These are phyloP conservation scores for Lethrus apterus DNA, from an alignment of 1,140 invertebrate species.

Conservation along the genomic window DNA sequence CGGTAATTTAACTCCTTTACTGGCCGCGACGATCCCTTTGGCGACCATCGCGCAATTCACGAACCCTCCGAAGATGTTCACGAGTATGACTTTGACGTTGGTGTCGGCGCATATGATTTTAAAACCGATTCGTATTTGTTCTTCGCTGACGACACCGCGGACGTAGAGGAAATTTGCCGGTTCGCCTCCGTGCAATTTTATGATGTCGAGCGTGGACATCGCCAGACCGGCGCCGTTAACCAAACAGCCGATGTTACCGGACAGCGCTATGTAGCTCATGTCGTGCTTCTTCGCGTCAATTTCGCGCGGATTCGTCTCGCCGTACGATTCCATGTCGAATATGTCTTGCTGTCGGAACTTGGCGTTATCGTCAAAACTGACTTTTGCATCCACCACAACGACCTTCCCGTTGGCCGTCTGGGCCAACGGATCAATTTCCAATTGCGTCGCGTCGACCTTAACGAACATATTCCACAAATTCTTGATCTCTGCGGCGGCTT, in stretches of 20 bases:
- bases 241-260: constrained; percentile 70
- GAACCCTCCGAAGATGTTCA: constrained; percentile 6
- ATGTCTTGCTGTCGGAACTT: constrained; percentile 85
- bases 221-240: constrained; percentile 93
- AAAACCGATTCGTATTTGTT: constrained; percentile 70
- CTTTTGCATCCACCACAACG: constrained; percentile 86
- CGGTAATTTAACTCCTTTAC: neutral
- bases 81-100: constrained; percentile 3
- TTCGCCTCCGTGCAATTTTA: constrained; percentile 84
- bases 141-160: constrained; percentile 72
- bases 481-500: neutral
- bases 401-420: constrained; percentile 79
- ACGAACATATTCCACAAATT: constrained; percentile 15
- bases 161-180: constrained; percentile 95
- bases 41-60: constrained; percentile 7
- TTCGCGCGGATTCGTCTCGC: constrained; percentile 86
- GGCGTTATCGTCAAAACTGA: constrained; percentile 89
- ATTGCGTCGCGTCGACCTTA: constrained; percentile 24
- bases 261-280: constrained; percentile 90
- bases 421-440: constrained; percentile 93
- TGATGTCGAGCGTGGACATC: constrained; percentile 96
- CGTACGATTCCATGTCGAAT: constrained; percentile 73
- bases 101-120: constrained; percentile 40
- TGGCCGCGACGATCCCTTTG: neutral
- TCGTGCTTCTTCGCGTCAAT: constrained; percentile 81